Percentiles rank a stretch among this genome's conserved stretches.
Conservation (phyloP, 2,888 invertebrate genomes). For the Harpagoxenus sublaevis region DNA sequence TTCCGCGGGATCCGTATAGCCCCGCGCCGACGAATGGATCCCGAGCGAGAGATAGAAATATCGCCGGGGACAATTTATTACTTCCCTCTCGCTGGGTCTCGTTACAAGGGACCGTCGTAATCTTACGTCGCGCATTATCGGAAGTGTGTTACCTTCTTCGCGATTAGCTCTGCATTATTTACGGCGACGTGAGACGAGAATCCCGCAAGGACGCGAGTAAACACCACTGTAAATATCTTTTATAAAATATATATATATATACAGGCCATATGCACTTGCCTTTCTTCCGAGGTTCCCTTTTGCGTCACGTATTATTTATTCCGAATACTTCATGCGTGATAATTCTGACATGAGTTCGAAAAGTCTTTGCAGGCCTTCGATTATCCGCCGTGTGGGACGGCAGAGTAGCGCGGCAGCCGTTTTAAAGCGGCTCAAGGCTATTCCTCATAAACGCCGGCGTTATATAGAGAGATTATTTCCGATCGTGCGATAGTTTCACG, state of each 20-base stretch:
- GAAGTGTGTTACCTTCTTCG: slow-evolving; percentile 27
- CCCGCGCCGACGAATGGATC: slow-evolving; percentile 31
- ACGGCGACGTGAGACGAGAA: neutral
- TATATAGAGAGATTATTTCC: slow-evolving; percentile 63
- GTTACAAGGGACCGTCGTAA: slow-evolving; percentile 36
- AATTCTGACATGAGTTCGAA: slow-evolving; percentile 41
- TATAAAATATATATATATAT: neutral
- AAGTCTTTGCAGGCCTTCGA: slow-evolving; percentile 51
- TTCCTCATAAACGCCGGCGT: slow-evolving; percentile 45
- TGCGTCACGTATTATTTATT: slow-evolving; percentile 52
- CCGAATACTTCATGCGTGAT: slow-evolving; percentile 48
- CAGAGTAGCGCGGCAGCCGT: neutral
- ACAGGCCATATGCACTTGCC: neutral
- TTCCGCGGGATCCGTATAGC: slow-evolving; percentile 41
- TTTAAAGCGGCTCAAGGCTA: slow-evolving; percentile 56
- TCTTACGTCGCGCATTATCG: slow-evolving; percentile 40
- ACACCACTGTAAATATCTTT: slow-evolving; percentile 39
- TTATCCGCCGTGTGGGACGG: slow-evolving; percentile 37
- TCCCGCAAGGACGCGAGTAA: slow-evolving; percentile 17
- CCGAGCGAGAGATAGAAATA: slow-evolving; percentile 44
- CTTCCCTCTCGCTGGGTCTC: slow-evolving; percentile 41
- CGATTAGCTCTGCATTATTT: slow-evolving; percentile 44
- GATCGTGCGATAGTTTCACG: slow-evolving; percentile 60
- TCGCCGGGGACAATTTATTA: slow-evolving; percentile 42
- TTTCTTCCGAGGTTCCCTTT: slow-evolving; percentile 6